These are phyloP conservation scores for Nylanderia fulva DNA, from an alignment of 1,140 invertebrate species.

Conservation along the genomic window DNA sequence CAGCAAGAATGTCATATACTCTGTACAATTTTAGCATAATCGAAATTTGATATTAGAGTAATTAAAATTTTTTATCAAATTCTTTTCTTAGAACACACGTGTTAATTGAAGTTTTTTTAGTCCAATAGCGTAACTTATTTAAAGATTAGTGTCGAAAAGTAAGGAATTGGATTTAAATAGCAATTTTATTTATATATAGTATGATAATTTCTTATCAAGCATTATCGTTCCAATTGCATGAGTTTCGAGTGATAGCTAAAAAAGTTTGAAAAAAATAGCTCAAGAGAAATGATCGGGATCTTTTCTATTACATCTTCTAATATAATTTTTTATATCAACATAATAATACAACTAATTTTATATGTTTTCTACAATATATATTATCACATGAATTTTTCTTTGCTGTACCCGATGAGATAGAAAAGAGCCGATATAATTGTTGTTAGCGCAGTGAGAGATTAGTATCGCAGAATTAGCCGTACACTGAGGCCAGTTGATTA, in stretches of 20 bases:
- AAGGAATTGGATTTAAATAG: neutral
- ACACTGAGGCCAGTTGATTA: neutral
- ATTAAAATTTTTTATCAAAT: neutral
- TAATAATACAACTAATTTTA: neutral
- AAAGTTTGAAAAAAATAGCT: neutral
- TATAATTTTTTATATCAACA: neutral
- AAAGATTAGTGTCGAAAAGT: neutral
- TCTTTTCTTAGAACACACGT: neutral
- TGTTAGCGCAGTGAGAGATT: neutral
- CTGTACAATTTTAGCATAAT: neutral
- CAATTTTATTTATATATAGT: neutral
- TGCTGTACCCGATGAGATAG: slow-evolving; percentile 27
- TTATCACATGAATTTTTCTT: neutral
- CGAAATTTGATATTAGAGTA: slow-evolving; percentile 8
- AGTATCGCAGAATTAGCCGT: slow-evolving; percentile 27
- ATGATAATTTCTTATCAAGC: neutral
- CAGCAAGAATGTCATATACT: neutral
- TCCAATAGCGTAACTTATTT: neutral
- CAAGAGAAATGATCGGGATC: neutral
- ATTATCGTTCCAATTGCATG: slow-evolving; percentile 4
- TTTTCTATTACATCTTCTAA: slow-evolving; percentile 19
- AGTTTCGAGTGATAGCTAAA: slow-evolving; percentile 35
- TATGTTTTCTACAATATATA: neutral
- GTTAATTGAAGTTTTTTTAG: neutral
- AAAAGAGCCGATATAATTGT: slow-evolving; percentile 20